Percentiles rank a stretch among this genome's conserved stretches.
phyloP scores from a whole-genome alignment of 1,140 invertebrate species.

The Temnothorax curvispinosus region DNA sequence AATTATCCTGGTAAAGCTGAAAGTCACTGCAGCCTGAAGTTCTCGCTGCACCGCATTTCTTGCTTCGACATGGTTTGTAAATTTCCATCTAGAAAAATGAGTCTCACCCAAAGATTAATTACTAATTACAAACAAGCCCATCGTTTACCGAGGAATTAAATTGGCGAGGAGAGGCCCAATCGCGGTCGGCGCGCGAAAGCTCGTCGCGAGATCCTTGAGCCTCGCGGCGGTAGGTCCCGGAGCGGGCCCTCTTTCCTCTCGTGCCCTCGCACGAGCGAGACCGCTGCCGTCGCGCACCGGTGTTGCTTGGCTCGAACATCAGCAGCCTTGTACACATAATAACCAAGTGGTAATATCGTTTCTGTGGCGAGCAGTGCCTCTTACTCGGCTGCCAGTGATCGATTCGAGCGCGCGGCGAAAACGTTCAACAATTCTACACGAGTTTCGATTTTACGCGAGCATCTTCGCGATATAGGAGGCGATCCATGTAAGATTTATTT shows the following conservation, averaged over 20 bases:
- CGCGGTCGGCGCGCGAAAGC: slow-evolving; percentile 12
- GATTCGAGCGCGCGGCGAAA: slow-evolving; percentile 39
- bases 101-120: not conserved
- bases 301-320: slow-evolving; percentile 52
- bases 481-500: not conserved
- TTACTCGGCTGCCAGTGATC: slow-evolving; percentile 36
- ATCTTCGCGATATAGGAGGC: not conserved
- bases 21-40: not conserved
- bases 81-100: not conserved
- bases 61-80: not conserved
- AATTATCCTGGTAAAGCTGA: not conserved
- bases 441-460: not conserved
- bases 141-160: not conserved
- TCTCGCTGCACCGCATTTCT: not conserved
- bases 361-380: slow-evolving; percentile 49
- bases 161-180: not conserved
- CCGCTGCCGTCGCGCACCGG: not conserved
- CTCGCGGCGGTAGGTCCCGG: slow-evolving; percentile 57
- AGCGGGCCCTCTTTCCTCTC: slow-evolving; percentile 39
- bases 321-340: slow-evolving; percentile 57
- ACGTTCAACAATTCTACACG: slow-evolving; percentile 13
- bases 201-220: slow-evolving; percentile 46
- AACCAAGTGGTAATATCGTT: slow-evolving; percentile 57
- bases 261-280: slow-evolving; percentile 40
- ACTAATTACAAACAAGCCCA: not conserved